These are phyloP conservation scores for Falcaria lacertinaria DNA, from an alignment of 2,888 invertebrate genomes.

Conservation along the genomic window DNA sequence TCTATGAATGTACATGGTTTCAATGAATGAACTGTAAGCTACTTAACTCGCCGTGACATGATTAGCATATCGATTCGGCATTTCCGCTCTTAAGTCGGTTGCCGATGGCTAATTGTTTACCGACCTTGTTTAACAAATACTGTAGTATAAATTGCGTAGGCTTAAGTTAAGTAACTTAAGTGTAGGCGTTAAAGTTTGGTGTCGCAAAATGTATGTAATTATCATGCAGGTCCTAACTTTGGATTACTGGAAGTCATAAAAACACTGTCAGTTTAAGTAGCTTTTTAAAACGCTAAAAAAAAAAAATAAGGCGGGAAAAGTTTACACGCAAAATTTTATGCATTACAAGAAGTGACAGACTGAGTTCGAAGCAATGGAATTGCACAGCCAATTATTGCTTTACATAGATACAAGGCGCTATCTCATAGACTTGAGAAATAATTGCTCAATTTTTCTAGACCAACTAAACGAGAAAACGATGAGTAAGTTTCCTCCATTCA, in stretches of 20 bases:
- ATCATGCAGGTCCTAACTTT: no score
- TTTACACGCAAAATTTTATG: neutral
- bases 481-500: slow-evolving; percentile 55
- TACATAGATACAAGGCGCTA: slow-evolving; percentile 56
- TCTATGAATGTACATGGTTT: slow-evolving; percentile 45
- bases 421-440: slow-evolving; percentile 43
- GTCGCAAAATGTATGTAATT: slow-evolving; percentile 40
- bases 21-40: slow-evolving; percentile 69
- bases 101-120: slow-evolving; percentile 50
- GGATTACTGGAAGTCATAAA: no score
- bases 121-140: slow-evolving; percentile 59
- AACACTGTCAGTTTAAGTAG: no score
- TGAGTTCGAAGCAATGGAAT: slow-evolving; percentile 35
- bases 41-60: slow-evolving; percentile 47
- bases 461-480: slow-evolving; percentile 37
- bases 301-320: neutral
- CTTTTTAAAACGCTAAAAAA: neutral
- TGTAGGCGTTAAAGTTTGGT: slow-evolving; percentile 37
- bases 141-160: slow-evolving; percentile 48
- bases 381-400: slow-evolving; percentile 48
- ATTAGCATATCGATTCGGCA: slow-evolving; percentile 71
- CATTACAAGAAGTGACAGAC: neutral
- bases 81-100: slow-evolving; percentile 60
- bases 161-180: slow-evolving; percentile 28
- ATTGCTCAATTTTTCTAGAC: slow-evolving; percentile 42